Percentiles rank a stretch among this genome's conserved stretches.
phyloP scores from a whole-genome alignment of 1,140 invertebrate genomes.

The Anoplolepis gracilipes region DNA sequence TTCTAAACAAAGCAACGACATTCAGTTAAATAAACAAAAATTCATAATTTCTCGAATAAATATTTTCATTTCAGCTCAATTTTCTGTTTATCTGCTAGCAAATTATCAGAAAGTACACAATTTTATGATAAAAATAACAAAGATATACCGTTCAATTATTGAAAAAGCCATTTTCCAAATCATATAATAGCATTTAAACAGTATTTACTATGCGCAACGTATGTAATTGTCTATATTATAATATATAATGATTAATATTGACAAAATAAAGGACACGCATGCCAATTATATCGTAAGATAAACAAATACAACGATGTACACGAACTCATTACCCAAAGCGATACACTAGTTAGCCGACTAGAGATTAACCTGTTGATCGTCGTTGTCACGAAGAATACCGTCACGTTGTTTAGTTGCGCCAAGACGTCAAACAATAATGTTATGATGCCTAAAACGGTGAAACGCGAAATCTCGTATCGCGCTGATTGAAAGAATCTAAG shows the following conservation, averaged over 20 bases:
- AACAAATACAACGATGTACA: background rate
- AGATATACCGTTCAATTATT: background rate
- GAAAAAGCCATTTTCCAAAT: conserved; percentile 1
- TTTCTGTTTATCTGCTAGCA: background rate
- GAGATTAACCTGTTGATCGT: conserved; percentile 80
- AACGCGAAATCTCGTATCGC: background rate
- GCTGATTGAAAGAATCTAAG: too few species aligned
- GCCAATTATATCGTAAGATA: background rate
- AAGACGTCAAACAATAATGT: background rate
- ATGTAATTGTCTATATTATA: background rate
- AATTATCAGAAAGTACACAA: background rate
- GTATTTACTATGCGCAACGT: background rate
- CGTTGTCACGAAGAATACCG: background rate
- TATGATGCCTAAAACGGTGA: background rate
- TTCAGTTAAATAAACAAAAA: background rate
- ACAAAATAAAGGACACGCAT: background rate
- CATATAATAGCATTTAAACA: background rate
- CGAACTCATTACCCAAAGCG: conserved; percentile 10
- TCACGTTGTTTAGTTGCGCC: conserved; percentile 20
- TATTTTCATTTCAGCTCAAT: background rate
- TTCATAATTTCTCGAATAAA: background rate
- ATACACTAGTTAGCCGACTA: conserved; percentile 29
- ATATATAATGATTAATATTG: background rate
- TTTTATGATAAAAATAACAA: background rate
- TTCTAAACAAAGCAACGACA: background rate